Evolutionary conservation across 2,113 vertebrate species (phyloP).

Genomic region (Gymnogyps californianus): DNA sequence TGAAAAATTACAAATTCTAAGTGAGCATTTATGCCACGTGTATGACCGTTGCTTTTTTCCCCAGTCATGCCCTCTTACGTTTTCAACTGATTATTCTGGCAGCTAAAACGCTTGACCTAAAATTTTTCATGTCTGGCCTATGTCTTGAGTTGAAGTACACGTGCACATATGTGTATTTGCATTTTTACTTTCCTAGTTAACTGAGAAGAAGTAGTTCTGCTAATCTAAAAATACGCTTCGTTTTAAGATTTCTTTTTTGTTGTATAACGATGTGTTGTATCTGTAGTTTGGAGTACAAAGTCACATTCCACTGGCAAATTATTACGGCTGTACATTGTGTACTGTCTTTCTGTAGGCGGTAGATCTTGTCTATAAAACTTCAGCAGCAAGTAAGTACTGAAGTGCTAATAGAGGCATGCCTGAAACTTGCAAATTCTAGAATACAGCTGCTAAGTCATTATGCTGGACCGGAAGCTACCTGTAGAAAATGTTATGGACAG

Average conservation of each 20-base stretch:
- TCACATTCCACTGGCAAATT: neutral
- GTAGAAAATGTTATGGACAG: neutral
- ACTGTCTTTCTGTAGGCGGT: neutral
- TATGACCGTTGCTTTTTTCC: neutral
- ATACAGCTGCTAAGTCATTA: neutral
- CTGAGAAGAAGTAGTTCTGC: neutral
- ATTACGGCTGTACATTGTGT: neutral
- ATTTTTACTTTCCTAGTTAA: neutral
- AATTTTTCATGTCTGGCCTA: neutral
- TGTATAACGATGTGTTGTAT: neutral
- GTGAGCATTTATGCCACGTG: neutral
- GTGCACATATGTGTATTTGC: neutral
- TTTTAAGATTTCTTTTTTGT: neutral
- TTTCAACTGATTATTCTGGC: neutral
- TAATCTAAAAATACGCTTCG: neutral
- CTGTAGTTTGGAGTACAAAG: neutral
- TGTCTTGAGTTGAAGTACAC: neutral
- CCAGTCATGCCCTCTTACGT: neutral
- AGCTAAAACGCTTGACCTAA: neutral
- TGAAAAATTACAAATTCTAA: neutral
- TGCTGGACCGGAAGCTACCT: neutral
- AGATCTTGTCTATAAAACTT: neutral
- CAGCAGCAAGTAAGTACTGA: neutral
- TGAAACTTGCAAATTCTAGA: neutral
- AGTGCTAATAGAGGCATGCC: neutral